These are phyloP conservation scores for Nymphalis io DNA, from an alignment of 1,140 invertebrate species.

Conservation along the genomic window DNA sequence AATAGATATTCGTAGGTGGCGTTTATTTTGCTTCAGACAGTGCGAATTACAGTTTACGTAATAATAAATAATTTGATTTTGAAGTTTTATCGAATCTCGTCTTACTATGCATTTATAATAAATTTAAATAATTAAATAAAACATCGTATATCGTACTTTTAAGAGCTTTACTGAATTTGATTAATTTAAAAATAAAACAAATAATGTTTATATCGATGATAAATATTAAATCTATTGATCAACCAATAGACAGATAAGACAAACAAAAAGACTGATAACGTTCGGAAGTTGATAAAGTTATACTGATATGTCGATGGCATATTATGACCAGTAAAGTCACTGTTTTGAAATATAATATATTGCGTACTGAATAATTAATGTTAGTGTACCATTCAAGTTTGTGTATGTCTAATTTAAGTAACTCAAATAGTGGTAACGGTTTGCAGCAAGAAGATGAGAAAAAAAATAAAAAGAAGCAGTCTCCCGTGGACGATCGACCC, in stretches of 20 bases:
- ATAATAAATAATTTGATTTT: not conserved
- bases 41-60: not conserved
- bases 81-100: not conserved
- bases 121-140: not conserved
- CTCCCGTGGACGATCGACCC: slow-evolving; percentile 69
- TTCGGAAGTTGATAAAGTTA: slow-evolving; percentile 55
- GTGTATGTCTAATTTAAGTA: slow-evolving; percentile 63
- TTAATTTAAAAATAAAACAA: too few relatives aligned
- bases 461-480: slow-evolving; percentile 71
- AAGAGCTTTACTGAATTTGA: too few relatives aligned
- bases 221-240: slow-evolving; percentile 43
- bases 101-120: not conserved
- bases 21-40: not conserved
- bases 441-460: slow-evolving; percentile 75
- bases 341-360: slow-evolving; percentile 35
- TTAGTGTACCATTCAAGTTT: slow-evolving; percentile 20
- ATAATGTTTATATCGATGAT: too few relatives aligned
- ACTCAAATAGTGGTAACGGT: slow-evolving; percentile 39
- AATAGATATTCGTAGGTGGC: slow-evolving; percentile 4
- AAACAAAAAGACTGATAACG: slow-evolving; percentile 52
- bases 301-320: slow-evolving; percentile 23
- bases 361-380: slow-evolving; percentile 5
- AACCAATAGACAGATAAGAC: slow-evolving; percentile 51
- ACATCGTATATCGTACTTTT: not conserved
- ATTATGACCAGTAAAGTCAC: slow-evolving; percentile 26